A percentile compares a stretch with the other conserved stretches of the same genome.
These are phyloP conservation scores for Mallotus villosus DNA, from an alignment of 2,797 vertebrate genomes.

Conservation along the genomic window DNA sequence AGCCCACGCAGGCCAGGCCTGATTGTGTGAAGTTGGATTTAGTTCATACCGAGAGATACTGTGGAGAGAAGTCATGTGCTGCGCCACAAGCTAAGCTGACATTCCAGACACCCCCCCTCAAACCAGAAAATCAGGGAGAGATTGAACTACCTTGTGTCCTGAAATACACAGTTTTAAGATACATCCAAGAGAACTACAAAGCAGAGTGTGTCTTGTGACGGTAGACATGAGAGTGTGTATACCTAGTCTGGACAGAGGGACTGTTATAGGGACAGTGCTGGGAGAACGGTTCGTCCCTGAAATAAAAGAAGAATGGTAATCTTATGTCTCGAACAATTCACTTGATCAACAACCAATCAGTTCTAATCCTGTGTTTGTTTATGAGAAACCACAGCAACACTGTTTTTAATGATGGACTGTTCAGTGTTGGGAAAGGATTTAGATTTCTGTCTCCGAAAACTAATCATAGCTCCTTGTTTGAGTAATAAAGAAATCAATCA, in stretches of 20 bases:
- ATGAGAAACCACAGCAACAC: neutral
- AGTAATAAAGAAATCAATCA: neutral
- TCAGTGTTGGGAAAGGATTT: neutral
- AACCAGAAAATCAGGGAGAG: conserved; percentile 41
- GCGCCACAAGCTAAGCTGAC: conserved; percentile 49
- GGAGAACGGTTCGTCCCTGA: conserved; percentile 70
- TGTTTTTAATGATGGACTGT: neutral
- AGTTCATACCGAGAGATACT: conserved; percentile 51
- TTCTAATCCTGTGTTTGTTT: neutral
- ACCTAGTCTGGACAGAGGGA: conserved; percentile 66
- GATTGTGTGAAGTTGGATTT: conserved; percentile 65
- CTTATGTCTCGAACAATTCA: neutral
- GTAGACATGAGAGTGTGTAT: conserved; percentile 20
- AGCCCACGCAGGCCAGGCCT: conserved; percentile 50
- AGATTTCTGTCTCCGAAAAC: neutral
- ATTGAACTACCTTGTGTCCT: conserved; percentile 36
- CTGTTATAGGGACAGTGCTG: conserved; percentile 59
- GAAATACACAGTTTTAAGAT: conserved; percentile 47
- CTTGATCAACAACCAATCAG: neutral
- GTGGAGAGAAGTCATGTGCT: conserved; percentile 52
- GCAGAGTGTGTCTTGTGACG: conserved; percentile 4
- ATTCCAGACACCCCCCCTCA: conserved; percentile 33
- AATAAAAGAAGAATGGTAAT: conserved; percentile 49
- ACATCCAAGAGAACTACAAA: conserved; percentile 36
- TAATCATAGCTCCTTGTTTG: neutral